Percentiles rank a stretch among this genome's conserved stretches.
These are phyloP conservation scores for Portevinia maculata DNA, from an alignment of 2,888 invertebrate genomes.

Conservation along the genomic window DNA sequence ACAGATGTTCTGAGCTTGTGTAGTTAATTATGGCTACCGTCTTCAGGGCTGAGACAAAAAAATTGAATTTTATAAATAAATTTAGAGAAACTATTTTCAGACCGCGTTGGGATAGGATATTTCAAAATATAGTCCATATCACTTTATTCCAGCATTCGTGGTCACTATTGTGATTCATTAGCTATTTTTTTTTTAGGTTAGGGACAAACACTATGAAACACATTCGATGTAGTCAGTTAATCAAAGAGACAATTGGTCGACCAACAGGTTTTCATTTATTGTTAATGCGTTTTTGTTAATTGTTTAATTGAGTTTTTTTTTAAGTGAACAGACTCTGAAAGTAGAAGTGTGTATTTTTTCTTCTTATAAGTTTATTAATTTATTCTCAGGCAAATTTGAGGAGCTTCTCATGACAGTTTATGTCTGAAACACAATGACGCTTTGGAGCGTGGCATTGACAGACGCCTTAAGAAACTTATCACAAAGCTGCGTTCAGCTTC, in stretches of 20 bases:
- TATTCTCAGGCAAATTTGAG: too few species aligned
- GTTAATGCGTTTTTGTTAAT: too few species aligned
- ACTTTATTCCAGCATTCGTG: not conserved
- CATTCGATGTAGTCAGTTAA: not conserved
- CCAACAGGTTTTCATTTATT: too few species aligned
- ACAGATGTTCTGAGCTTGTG: not conserved
- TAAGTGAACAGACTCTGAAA: too few species aligned
- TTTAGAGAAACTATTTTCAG: not conserved
- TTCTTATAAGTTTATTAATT: too few species aligned
- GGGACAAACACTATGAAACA: not conserved
- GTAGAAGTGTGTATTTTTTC: too few species aligned
- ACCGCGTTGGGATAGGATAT: not conserved
- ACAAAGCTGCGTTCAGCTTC: too few species aligned
- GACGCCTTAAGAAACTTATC: too few species aligned
- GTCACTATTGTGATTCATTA: not conserved
- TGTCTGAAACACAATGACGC: too few species aligned
- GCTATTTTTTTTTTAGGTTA: not conserved
- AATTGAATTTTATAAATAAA: not conserved
- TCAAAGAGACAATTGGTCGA: slow-evolving; percentile 28
- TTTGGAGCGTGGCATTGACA: too few species aligned
- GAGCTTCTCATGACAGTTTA: too few species aligned
- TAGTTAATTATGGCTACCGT: not conserved
- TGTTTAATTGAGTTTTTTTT: too few species aligned
- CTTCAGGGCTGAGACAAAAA: not conserved
- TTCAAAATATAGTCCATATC: not conserved